Evolutionary conservation across 2,113 vertebrate genomes (phyloP), one percentile per base, ranked within the genome.

Genomic region (Sterrhoptilus dennistouni): DNA sequence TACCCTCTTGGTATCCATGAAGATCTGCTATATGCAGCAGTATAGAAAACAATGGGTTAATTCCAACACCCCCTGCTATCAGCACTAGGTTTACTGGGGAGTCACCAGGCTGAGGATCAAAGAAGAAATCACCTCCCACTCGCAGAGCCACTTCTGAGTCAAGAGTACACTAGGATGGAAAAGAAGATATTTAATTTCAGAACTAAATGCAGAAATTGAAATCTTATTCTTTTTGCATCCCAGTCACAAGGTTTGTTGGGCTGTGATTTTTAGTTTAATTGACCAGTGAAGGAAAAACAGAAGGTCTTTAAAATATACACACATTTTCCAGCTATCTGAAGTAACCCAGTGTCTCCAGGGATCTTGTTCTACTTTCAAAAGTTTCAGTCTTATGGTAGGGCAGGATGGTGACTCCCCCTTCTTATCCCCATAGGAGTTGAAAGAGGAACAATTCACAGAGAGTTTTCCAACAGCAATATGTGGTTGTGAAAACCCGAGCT

Each of bases 11-110:
- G 31, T 96, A 94, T 78, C 87, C 97, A 71, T 98, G 98, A 86
- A 99, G 98, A 92, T 99, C 99, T 16, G 97, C 96, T 10, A 97
- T 33, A 87, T 99, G 99, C 74, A 98, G 96, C 93, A 99, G 98
- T 95, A 99, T 99, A 89, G 99, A 99, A 96, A 99, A 98, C 88
- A 99, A 97, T 14, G 99, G 99, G 96, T 99, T 99, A 97, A 99
- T 99, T 70, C 99, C 99, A 5, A 99, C 99, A 21, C 99, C 99
- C 22, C 99, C 99, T 15, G 99, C 99, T 80, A 99, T 98, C 95
- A 99, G 96, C 87, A 99, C 97, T 44, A 99, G 95, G 91, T 99
- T 98, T 94, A 98, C 96, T 12, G 98, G 93, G 24, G 98, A 93
- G 44, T 99, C 98, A 47, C 97, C 95, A 33, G 99, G 99, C 31